Conservation (phyloP, 2,113 vertebrate genomes). For the Dasyornis broadbenti region DNA sequence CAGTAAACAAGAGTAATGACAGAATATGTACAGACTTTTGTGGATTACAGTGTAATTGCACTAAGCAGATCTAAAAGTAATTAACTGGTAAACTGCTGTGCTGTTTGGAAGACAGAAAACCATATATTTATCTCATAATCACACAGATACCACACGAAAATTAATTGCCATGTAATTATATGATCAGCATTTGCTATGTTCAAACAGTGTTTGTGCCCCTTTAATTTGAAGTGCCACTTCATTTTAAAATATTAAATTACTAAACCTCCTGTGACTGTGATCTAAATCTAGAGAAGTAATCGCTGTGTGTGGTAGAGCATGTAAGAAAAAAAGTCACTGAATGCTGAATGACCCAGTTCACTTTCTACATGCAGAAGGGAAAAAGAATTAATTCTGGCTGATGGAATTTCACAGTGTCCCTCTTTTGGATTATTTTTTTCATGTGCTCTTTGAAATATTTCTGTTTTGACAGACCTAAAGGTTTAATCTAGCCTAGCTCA, state of each 20-base stretch:
- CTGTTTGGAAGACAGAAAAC: slow-evolving; percentile 15
- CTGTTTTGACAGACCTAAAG: not conserved
- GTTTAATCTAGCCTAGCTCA: slow-evolving; percentile 4
- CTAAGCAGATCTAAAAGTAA: slow-evolving; percentile 45
- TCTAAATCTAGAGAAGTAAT: slow-evolving; percentile 25
- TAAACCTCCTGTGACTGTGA: not conserved
- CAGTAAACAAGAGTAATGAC: not conserved
- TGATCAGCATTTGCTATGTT: not conserved
- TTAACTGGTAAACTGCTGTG: slow-evolving; percentile 25
- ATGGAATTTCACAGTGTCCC: not conserved
- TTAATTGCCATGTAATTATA: slow-evolving; percentile 39
- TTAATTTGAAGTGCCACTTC: slow-evolving; percentile 34
- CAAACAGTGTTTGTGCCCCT: not conserved
- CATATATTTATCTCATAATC: slow-evolving; percentile 17
- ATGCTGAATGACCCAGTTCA: slow-evolving; percentile 1
- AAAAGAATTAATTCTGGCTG: not conserved
- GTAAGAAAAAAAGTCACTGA: not conserved
- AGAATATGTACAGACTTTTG: not conserved
- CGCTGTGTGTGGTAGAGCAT: not conserved
- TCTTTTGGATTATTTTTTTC: slow-evolving; percentile 10
- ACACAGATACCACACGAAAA: not conserved
- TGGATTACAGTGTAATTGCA: slow-evolving; percentile 33
- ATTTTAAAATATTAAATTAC: slow-evolving; percentile 47
- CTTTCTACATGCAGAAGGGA: not conserved
- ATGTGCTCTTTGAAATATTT: not conserved